Evolutionary conservation across 2,113 vertebrate genomes (phyloP), one percentile per base, ranked within the genome.

Genomic region (Scomber colias): DNA sequence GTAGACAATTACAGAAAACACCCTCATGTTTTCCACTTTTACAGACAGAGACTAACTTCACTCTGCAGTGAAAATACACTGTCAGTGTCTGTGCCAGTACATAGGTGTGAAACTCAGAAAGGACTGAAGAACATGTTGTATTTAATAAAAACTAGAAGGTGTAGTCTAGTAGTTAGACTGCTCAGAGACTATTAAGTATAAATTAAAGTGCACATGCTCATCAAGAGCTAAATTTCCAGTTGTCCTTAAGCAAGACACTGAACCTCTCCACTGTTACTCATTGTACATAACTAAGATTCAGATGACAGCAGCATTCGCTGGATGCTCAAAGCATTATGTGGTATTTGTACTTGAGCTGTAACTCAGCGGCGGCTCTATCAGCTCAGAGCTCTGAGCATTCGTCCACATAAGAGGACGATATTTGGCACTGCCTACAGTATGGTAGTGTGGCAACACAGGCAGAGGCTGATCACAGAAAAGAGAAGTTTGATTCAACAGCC

Each of bases 271-370:
- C 66, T 55, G 55, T 75, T 61, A 64, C 49, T 77, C 57, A 73
- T 46, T 63, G 16, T 15, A 19, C 62, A 31, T 54, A 50, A 76
- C 19, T 73, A 55, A 75, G 69, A 84, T 40, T 63, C 63, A 75
- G 65, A 82, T 79, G 75, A 84, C 75, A 59, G 73, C 31, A 3
- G 6, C 49, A 60, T 74, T 75, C 27, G 30, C 65, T 71, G 70
- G 69, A 59, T 4, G 82, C 75, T 82, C 45, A 4, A 5, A 71
- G 82, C 78, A 61, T 69, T 62, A 67, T 75, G 79, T 87, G 87
- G 72, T 83, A 90, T 88, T 89, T 81, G 53, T 63, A 54, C 35
- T 63, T 40, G 16, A 79, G 71, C 56, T 40, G 51, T 77, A 64
- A 71, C 53, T 66, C 35, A 1, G 59, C 11, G 21, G 30, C 11